Conservation (phyloP, 2,113 vertebrate genomes). For the Brachypteracias leptosomus region DNA sequence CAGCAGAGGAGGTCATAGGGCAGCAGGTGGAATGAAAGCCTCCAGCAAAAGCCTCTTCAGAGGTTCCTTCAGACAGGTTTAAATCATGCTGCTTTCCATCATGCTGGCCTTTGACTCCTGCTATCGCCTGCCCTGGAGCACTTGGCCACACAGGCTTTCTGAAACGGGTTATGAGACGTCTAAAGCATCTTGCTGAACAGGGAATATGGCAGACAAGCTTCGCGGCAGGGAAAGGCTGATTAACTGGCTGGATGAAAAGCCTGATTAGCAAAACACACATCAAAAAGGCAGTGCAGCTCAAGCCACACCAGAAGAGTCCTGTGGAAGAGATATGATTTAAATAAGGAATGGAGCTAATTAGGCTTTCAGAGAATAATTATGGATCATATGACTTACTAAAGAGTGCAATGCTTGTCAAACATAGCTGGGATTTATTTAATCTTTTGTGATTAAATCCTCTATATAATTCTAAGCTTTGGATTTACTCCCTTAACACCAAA, state of each 20-base stretch:
- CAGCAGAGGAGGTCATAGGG: slow-evolving; percentile 42
- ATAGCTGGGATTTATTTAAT: slow-evolving; percentile 29
- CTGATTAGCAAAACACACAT: neutral
- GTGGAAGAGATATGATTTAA: neutral
- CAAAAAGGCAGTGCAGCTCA: neutral
- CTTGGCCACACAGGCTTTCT: slow-evolving; percentile 32
- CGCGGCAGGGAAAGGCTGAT: neutral
- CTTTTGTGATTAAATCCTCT: slow-evolving; percentile 53
- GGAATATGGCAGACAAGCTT: neutral
- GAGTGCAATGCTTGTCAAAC: neutral
- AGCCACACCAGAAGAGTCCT: neutral
- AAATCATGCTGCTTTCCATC: slow-evolving; percentile 2
- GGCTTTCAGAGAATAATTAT: neutral
- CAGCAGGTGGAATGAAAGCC: slow-evolving; percentile 38
- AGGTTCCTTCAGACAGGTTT: slow-evolving; percentile 23
- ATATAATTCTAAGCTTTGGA: slow-evolving; percentile 24
- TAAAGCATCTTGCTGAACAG: neutral
- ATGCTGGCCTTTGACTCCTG: slow-evolving; percentile 43
- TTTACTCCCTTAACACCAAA: slow-evolving; percentile 9
- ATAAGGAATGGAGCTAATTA: slow-evolving; percentile 19
- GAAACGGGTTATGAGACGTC: neutral
- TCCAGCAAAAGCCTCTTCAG: slow-evolving; percentile 34
- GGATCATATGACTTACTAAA: neutral
- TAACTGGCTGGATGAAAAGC: neutral
- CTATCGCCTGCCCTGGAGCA: slow-evolving; percentile 1